Base-by-base conservation (phyloP, 2,113 vertebrate genomes). In the Psittacula cyanocephala region DNA sequence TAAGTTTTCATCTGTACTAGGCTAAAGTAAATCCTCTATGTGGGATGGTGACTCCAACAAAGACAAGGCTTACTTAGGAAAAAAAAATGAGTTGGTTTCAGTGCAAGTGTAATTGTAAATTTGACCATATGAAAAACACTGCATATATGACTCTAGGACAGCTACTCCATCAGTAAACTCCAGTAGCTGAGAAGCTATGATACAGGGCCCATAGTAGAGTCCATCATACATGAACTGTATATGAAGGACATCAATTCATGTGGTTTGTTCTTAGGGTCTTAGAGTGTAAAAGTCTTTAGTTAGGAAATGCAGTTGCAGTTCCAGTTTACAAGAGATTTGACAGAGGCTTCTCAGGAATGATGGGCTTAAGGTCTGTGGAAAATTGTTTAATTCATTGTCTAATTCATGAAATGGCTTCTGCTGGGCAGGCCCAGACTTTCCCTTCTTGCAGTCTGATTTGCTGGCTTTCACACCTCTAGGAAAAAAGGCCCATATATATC, bases 141-240 rank as follows among this genome's bases (percentile, higher is more conserved):
- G 6, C 25, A 22, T 29, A 52, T 35, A 11, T 35, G n/a, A 28
- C 29, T 44, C 0, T 0, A 83, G 35, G 29, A 47, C 14, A 80
- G 33, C 17, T 83, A 5, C 12, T 4, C 3, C 23, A 13, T 35
- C 71, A 46, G 28, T 65, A 39, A 55, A 41, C 12, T 81, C 33
- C 35, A 28, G 14, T 1, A 44, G 64, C 35, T 64, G 29, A 79
- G 65, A 33, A 47, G 14, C 20, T 43, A 28, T 23, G 39, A 13
- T 31, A 18, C 23, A 46, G 43, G 12, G 13, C 7, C 43, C 11
- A 2, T 3, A 7, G 18, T 2, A 20, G 53, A 62, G 35, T 17
- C 64, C 46, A 28, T 35, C 20, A 17, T 2, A 20, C 0, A 1
- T 35, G n/a, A 74, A 6, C 14, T 39, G 6, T 10, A 10, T 17